Evolutionary conservation across 2,888 invertebrate genomes (phyloP).

Genomic region (Drosophila nigricruria): DNA sequence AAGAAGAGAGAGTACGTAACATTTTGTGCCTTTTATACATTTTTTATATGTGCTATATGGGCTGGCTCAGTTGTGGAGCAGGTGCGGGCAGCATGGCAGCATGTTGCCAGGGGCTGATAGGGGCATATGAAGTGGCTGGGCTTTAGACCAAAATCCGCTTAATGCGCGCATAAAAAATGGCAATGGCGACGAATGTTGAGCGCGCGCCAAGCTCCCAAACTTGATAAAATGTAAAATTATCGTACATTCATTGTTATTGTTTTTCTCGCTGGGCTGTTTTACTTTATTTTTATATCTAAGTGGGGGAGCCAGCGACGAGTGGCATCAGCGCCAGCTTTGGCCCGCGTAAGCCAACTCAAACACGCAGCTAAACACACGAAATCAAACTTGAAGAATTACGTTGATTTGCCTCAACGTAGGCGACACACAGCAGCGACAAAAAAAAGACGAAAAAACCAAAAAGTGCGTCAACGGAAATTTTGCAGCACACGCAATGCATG

Average conservation of each 20-base stretch:
- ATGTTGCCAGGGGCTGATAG: neutral
- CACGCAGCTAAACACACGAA: conserved; percentile 72
- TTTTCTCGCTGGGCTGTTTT: conserved; percentile 43
- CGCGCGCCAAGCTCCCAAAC: conserved; percentile 57
- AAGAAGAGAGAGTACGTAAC: conserved; percentile 54
- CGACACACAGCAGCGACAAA: conserved; percentile 16
- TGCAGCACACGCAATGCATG: conserved; percentile 68
- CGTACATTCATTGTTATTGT: conserved; percentile 81
- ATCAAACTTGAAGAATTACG: conserved; percentile 78
- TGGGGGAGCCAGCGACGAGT: conserved; percentile 37
- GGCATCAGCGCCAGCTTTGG: conserved; percentile 53
- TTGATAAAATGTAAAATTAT: conserved; percentile 81
- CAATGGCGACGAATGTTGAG: conserved; percentile 64
- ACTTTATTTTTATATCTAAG: conserved; percentile 7
- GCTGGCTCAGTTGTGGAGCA: neutral
- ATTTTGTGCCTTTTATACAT: conserved; percentile 65
- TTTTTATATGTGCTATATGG: conserved; percentile 30
- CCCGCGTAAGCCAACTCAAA: conserved; percentile 73
- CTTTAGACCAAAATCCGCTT: conserved; percentile 77
- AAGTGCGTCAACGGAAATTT: conserved; percentile 70
- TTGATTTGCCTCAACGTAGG: conserved; percentile 67
- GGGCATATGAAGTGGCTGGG: conserved; percentile 72
- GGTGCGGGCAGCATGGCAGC: neutral
- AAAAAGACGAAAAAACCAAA: conserved; percentile 16
- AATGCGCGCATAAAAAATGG: conserved; percentile 79